Base-by-base conservation (phyloP, 2,797 vertebrate genomes). In the Neosilurus hyrtlii region DNA sequence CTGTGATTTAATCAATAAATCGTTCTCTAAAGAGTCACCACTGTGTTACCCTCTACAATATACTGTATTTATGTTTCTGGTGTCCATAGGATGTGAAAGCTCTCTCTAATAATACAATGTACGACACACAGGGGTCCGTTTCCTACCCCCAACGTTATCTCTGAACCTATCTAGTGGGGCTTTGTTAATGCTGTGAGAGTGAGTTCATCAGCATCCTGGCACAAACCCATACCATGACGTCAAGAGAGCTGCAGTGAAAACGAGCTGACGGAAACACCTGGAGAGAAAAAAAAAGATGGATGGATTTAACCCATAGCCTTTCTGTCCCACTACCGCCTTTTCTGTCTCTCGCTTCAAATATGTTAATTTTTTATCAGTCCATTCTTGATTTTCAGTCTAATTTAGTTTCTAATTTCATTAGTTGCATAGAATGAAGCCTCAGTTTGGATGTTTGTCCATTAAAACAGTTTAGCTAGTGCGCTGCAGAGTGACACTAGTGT, bases 221-320 rank as follows among this genome's bases (percentile, higher is more conserved):
- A n/a, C 62, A 63, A 67, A 22, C 68, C 79, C 54, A 52, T 65
- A 9, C 54, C 35, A 59, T 92, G 90, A 92, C 86, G 85, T 90
- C 89, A 89, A 86, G 54, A 82, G 6, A 22, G 18, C 75, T 62
- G 62, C 87, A 86, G 88, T 84, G 88, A 90, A 86, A 80, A 56
- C 37, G 57, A 72, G 79, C 49, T 52, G 52, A 83, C 92, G 93
- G 94, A 95, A 95, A 89, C 94, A 94, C 89, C 93, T 92, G 94
- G 86, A 90, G 89, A 61, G 74, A 8, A 91, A 90, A 77, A 63
- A 63, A 83, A 54, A 56, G 16, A 81, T 86, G 88, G 90, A 90
- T 86, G 85, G 88, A 88, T 68, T 37, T 73, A 63, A 80, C 66
- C 79, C 76, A 11, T 30, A 61, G 57, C 61, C 85, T 82, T 61